Evolutionary conservation across 2,888 invertebrate species (phyloP), one percentile per base, ranked within the genome.

Genomic region (Phoenoteleia sp.): DNA sequence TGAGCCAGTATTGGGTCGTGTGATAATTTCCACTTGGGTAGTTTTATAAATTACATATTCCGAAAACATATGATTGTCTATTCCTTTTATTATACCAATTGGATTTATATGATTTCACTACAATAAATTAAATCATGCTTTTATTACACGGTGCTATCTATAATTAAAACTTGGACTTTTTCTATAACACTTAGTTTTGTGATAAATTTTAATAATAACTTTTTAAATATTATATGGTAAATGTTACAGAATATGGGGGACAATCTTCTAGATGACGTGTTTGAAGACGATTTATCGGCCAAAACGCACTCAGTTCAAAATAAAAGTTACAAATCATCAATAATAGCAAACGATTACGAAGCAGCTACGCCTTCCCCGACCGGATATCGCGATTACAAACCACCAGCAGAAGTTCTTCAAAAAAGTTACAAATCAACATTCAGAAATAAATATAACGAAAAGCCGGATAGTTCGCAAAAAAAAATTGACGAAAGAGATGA

Each of bases 211-310:
- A n/a, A n/a, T n/a, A n/a, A n/a, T n/a, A n/a, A n/a, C n/a, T n/a
- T n/a, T n/a, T n/a, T n/a, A n/a, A n/a, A n/a, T n/a, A n/a, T n/a
- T n/a, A n/a, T n/a, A n/a, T n/a, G n/a, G n/a, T 64, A 15, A 19
- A 69, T 56, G 15, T 89, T 85, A 3, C 93, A 95, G 95, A 94
- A 94, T 89, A 95, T 95, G 95, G 94, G 95, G 49, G 97, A 97
- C 88, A 97, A 97, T 94, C 96, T 97, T 95, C 97, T 97, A 91
- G 97, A 97, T 93, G 97, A 97, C 93, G 97, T 97, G 64, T 97
- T 97, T 90, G 97, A 97, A 91, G 95, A 96, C 47, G 94, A 95
- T 17, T 36, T 29, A 47, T 56, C 67, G 6, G 56, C 17, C n/a
- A 85, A 74, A 29, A 60, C 56, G 25, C 54, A 29, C 5, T 33